Conservation (phyloP, 2,888 invertebrate species). For the Odontocerum albicorne region DNA sequence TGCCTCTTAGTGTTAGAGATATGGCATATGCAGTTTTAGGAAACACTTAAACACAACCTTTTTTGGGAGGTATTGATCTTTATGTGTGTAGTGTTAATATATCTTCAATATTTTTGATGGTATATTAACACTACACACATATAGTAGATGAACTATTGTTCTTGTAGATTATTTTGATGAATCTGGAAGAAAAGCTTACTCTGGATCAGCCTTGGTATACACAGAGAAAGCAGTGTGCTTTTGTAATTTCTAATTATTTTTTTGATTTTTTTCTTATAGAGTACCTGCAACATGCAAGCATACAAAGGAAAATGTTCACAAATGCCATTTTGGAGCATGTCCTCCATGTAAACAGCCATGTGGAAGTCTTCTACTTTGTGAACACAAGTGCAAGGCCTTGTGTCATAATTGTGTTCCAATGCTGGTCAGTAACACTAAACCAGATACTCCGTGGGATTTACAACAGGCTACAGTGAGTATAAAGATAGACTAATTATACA, state of each 20-base stretch:
- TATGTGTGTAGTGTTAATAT: no score
- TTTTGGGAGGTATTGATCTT: no score
- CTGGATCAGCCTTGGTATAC: no score
- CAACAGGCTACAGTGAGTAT: slow-evolving; percentile 49
- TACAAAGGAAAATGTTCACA: slow-evolving; percentile 67
- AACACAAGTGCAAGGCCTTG: slow-evolving; percentile 68
- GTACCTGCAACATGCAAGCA: slow-evolving; percentile 86
- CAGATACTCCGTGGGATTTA: slow-evolving; percentile 68
- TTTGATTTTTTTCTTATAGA: slow-evolving; percentile 42
- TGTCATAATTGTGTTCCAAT: slow-evolving; percentile 78
- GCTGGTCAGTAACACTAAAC: slow-evolving; percentile 60
- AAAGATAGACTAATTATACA: neutral
- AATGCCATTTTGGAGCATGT: slow-evolving; percentile 82
- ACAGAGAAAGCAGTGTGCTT: neutral
- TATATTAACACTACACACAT: no score
- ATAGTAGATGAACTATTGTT: no score
- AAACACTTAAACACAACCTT: no score
- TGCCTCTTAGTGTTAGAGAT: no score
- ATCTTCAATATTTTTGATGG: no score
- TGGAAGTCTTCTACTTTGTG: slow-evolving; percentile 60
- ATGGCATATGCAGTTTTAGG: no score
- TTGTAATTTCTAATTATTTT: neutral
- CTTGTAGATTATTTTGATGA: no score
- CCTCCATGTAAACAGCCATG: slow-evolving; percentile 82
- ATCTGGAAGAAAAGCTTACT: no score